Base-by-base conservation (phyloP, 2,113 vertebrate genomes). In the Upupa epops region DNA sequence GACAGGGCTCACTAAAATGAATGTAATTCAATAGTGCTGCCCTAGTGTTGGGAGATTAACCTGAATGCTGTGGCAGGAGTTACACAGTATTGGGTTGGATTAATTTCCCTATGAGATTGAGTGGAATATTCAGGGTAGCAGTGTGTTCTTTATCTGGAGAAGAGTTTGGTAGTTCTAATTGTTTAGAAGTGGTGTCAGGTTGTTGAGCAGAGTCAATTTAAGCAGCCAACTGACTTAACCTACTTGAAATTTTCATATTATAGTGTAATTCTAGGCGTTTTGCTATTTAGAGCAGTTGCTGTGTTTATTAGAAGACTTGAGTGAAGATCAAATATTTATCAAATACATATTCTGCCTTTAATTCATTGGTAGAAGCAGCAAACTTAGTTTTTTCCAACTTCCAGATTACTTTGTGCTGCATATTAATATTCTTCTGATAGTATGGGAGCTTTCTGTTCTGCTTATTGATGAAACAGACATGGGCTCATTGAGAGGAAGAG, bases 131-230 rank as follows among this genome's bases (percentile, higher is more conserved):
- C 9, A 15, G 52, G 11, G 28, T 66, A 21, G 65, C 32, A 60
- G 65, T 13, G 12, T 49, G 9, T 71, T 89, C 4, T n/a, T n/a
- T n/a, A 28, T 58, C n/a, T 54, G 5, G 42, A 63, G 51, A 32
- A 55, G 34, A 1, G 0, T 14, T 31, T 13, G 29, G 19, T 36
- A 10, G 3, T 17, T 7, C 24, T 36, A 10, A 2, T 17, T 7
- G 26, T 63, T 52, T 75, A 58, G 0, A 8, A 59, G 10, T n/a
- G n/a, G 26, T 48, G 45, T 81, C 34, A 22, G 26, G 31, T 36
- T 86, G 88, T 85, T 73, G 68, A 76, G 59, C 54, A 66, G 28
- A 72, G 46, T 9, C 6, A 72, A 11, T 65, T 90, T 26, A 75
- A 72, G 78, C 58, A 78, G 49, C 29, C 24, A 74, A 2, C 26